These are phyloP conservation scores for Cerastis leucographa DNA, from an alignment of 2,888 invertebrate genomes.

Conservation along the genomic window DNA sequence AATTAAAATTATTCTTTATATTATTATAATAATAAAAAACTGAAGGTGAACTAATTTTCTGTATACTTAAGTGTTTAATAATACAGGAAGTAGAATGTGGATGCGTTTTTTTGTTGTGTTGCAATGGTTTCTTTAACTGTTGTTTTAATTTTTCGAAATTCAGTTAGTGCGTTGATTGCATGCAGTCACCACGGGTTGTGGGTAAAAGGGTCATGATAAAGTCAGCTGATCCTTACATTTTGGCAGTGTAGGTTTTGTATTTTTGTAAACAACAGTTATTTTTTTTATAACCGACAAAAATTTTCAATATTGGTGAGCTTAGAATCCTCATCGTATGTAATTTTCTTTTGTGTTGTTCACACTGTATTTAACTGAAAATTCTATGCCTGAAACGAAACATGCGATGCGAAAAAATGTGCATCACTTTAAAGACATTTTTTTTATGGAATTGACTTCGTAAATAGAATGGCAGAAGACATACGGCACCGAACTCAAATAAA, in stretches of 20 bases:
- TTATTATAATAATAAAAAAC: constrained; percentile 63
- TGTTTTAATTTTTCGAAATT: constrained; percentile 21
- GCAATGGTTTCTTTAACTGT: constrained; percentile 15
- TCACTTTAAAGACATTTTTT: no score
- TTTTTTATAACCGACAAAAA: not conserved
- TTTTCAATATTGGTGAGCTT: not conserved
- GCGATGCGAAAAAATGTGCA: not conserved
- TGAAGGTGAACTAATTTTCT: constrained; percentile 72
- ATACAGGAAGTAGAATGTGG: constrained; percentile 55
- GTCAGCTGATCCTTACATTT: not conserved
- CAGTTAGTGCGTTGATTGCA: not conserved
- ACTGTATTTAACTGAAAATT: not conserved
- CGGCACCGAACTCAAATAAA: no score
- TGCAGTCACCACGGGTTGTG: not conserved
- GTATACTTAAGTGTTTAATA: constrained; percentile 47
- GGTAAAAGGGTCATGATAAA: not conserved
- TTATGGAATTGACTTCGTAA: no score
- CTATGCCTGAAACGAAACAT: not conserved
- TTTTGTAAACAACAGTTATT: not conserved
- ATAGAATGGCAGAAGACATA: no score
- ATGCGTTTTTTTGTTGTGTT: constrained; percentile 46
- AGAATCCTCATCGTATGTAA: not conserved
- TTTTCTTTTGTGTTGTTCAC: not conserved
- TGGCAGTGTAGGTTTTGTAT: not conserved
- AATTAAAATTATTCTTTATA: constrained; percentile 71